A percentile compares a stretch with the other conserved stretches of the same genome.
phyloP scores from a whole-genome alignment of 2,113 vertebrate species.

The Vulpes lagopus region DNA sequence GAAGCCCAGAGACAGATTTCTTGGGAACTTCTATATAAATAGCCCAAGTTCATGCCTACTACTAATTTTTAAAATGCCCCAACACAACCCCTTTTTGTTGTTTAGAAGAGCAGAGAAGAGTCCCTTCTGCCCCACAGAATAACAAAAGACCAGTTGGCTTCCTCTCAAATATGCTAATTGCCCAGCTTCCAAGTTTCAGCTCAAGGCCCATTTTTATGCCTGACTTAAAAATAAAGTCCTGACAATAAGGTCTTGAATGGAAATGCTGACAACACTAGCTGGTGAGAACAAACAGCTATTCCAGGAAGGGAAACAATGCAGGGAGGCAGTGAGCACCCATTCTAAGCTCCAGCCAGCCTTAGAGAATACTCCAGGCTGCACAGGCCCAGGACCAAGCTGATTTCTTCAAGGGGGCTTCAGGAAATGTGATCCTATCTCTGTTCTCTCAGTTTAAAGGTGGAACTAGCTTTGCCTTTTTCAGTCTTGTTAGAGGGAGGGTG shows the following conservation, averaged over 20 bases:
- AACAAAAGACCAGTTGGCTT: conserved; percentile 61
- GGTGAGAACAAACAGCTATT: neutral
- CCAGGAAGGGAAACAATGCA: neutral
- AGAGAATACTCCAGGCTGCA: neutral
- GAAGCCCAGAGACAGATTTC: neutral
- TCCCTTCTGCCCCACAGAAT: neutral
- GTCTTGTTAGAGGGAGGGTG: neutral
- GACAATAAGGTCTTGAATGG: neutral
- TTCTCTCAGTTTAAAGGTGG: neutral
- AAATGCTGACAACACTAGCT: conserved; percentile 34
- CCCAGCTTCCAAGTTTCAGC: conserved; percentile 53
- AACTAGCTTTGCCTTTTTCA: neutral
- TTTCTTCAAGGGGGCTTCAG: neutral
- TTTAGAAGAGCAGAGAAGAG: neutral
- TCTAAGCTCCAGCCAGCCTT: neutral
- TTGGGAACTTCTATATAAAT: neutral
- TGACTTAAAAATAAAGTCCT: conserved; percentile 66
- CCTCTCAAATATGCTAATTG: conserved; percentile 64
- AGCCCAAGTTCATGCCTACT: neutral
- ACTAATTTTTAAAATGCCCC: neutral
- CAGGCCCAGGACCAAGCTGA: too few relatives aligned
- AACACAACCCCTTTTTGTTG: conserved; percentile 37
- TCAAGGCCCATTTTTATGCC: conserved; percentile 63
- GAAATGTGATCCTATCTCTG: neutral
- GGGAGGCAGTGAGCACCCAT: neutral